Evolutionary conservation across 2,797 vertebrate species (phyloP).

Genomic region (Anguilla anguilla): DNA sequence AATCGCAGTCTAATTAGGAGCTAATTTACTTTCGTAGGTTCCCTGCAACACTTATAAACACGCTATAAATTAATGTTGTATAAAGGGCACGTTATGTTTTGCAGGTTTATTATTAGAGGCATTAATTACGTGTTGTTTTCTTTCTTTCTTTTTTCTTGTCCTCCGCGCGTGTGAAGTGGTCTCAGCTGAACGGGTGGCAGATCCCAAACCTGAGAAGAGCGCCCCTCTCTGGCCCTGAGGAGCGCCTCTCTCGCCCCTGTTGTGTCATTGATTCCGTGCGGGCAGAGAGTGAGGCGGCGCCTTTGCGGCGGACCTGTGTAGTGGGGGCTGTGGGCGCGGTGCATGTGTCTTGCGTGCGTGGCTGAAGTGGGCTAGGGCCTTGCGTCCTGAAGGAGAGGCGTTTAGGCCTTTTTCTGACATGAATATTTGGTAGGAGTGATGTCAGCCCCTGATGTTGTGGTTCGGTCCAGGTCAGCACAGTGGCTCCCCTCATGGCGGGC

Average conservation of each 20-base stretch:
- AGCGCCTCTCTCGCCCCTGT: not conserved
- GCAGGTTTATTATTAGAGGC: constrained; percentile 67
- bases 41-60: constrained; percentile 71
- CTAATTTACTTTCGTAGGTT: constrained; percentile 68
- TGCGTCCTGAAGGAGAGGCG: not conserved
- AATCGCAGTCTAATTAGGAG: constrained; percentile 72
- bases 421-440: no score
- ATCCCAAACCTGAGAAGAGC: constrained; percentile 54
- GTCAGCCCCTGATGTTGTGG: no score
- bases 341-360: not conserved
- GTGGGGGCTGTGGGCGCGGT: not conserved
- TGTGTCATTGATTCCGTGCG: not conserved
- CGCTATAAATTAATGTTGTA: constrained; percentile 66
- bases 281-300: not conserved
- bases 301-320: not conserved
- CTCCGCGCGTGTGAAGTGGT: not conserved
- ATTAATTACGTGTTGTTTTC: constrained; percentile 60
- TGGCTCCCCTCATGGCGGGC: not conserved
- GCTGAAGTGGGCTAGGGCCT: no score
- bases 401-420: no score
- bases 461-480: not conserved
- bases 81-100: constrained; percentile 58
- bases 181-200: constrained; percentile 30
- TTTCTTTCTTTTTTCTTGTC: not conserved
- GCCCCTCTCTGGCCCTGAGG: constrained; percentile 36